A percentile compares a stretch with the other conserved stretches of the same genome.
phyloP scores from a whole-genome alignment of 2,888 invertebrate species.

The Psylliodes chrysocephalus region DNA sequence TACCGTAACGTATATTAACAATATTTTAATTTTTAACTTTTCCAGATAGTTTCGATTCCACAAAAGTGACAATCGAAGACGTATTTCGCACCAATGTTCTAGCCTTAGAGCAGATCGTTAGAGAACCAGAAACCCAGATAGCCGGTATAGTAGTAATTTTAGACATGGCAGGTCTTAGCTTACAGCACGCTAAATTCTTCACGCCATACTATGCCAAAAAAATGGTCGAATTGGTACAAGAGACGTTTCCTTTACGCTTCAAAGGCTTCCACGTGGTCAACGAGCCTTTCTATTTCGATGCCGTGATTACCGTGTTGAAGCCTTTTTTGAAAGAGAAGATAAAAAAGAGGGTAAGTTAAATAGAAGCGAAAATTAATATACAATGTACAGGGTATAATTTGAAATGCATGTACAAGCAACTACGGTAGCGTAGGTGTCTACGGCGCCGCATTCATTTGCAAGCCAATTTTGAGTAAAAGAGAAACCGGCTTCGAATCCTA shows the following conservation, averaged over 20 bases:
- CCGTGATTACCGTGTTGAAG: constrained; percentile 77
- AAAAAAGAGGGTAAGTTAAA: constrained; percentile 75
- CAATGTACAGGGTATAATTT: no score
- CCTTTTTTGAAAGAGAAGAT: constrained; percentile 84
- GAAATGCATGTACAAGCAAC: no score
- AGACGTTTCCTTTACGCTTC: constrained; percentile 65
- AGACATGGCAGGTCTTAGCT: constrained; percentile 64
- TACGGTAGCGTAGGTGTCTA: no score
- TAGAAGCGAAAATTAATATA: no score
- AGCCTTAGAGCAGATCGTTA: constrained; percentile 66
- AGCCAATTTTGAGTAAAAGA: no score
- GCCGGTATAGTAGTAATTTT: constrained; percentile 67
- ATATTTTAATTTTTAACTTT: no score
- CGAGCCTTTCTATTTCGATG: constrained; percentile 65
- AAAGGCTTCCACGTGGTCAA: constrained; percentile 66
- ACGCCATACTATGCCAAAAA: constrained; percentile 64
- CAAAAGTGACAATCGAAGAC: constrained; percentile 65
- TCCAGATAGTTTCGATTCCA: constrained; percentile 65
- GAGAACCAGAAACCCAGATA: constrained; percentile 69
- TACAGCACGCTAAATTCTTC: constrained; percentile 66
- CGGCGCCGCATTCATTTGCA: no score
- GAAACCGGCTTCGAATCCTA: no score
- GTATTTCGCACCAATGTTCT: constrained; percentile 68
- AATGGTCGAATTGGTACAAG: constrained; percentile 66
- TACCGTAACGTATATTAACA: no score